Evolutionary conservation across 2,888 invertebrate genomes (phyloP).

Genomic region (Limnephilus marmoratus): DNA sequence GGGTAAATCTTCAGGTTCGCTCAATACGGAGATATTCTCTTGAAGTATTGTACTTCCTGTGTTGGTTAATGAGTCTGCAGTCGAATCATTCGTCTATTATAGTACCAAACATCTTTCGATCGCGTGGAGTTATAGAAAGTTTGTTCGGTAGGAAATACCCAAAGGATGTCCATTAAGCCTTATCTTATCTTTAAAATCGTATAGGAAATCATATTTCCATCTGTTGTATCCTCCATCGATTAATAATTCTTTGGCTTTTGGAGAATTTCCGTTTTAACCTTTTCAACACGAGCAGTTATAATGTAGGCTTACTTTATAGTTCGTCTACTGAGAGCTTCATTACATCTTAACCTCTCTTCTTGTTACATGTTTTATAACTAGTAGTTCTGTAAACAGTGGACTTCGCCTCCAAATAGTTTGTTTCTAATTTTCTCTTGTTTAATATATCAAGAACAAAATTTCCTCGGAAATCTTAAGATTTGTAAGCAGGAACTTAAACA

Average conservation of each 20-base stretch:
- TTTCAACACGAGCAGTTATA: neutral
- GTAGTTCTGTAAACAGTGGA: too few relatives aligned
- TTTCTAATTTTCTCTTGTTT: too few relatives aligned
- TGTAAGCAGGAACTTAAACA: too few relatives aligned
- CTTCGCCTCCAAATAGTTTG: too few relatives aligned
- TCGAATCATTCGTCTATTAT: neutral
- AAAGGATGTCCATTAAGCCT: neutral
- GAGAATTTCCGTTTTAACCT: neutral
- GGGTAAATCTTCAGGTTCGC: neutral
- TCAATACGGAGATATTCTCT: neutral
- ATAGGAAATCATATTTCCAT: neutral
- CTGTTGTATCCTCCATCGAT: neutral
- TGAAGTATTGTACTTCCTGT: neutral
- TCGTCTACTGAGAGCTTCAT: neutral
- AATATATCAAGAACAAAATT: too few relatives aligned
- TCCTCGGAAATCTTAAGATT: too few relatives aligned
- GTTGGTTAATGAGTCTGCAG: neutral
- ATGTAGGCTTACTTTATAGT: neutral
- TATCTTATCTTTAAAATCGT: neutral
- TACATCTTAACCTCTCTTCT: neutral
- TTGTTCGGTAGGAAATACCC: neutral
- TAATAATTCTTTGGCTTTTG: neutral
- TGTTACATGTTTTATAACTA: too few relatives aligned
- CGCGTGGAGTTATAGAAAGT: neutral
- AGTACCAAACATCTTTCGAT: neutral